Conservation (phyloP, 2,888 invertebrate species). For the Limenitis camilla region DNA sequence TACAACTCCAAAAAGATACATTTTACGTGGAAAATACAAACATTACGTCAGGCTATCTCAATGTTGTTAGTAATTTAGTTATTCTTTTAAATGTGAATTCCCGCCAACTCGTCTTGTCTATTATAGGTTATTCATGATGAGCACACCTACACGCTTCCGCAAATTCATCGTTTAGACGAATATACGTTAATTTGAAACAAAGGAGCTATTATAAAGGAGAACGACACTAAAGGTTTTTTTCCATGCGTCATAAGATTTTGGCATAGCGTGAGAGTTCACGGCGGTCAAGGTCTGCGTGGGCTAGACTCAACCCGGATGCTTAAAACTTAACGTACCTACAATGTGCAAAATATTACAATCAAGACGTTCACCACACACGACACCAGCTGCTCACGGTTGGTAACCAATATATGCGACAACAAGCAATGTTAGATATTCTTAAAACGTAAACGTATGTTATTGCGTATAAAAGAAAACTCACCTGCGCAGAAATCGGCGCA, state of each 20-base stretch:
- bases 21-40: too few relatives aligned
- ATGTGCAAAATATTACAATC: conserved; percentile 1
- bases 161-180: not conserved
- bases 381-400: too few relatives aligned
- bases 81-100: too few relatives aligned
- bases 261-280: conserved; percentile 41
- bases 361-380: not conserved
- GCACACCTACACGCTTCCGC: not conserved
- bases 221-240: conserved; percentile 17
- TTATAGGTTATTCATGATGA: too few relatives aligned
- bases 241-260: conserved; percentile 31
- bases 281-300: conserved; percentile 70
- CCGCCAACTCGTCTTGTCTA: too few relatives aligned
- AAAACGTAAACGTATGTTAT: not conserved
- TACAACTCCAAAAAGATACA: too few relatives aligned
- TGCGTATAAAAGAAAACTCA: conserved; percentile 35
- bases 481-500: conserved; percentile 31
- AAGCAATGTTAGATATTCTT: too few relatives aligned
- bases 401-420: too few relatives aligned
- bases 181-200: conserved; percentile 4
- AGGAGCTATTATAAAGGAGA: conserved; percentile 16
- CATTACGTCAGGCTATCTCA: too few relatives aligned
- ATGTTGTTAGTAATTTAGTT: too few relatives aligned
- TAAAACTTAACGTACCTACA: conserved; percentile 4
- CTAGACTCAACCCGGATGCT: conserved; percentile 62